Evolutionary conservation across 2,797 vertebrate species (phyloP).

Genomic region (Tragelaphus oryx): DNA sequence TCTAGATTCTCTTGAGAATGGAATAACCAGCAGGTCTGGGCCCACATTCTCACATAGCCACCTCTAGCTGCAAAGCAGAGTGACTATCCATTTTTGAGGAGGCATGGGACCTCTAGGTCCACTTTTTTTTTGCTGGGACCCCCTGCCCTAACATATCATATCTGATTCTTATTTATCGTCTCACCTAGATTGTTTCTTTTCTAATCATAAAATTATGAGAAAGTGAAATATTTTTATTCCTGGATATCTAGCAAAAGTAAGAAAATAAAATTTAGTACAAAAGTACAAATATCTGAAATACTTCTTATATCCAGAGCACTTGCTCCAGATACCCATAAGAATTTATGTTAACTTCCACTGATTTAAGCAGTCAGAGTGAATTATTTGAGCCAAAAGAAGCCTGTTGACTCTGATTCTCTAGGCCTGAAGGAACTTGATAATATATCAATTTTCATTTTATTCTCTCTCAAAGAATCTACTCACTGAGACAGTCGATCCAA

Average conservation of each 20-base stretch:
- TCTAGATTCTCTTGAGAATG: neutral
- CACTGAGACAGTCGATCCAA: neutral
- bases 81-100: neutral
- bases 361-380: neutral
- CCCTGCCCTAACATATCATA: neutral
- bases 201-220: neutral
- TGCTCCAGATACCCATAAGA: neutral
- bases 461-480: neutral
- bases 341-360: neutral
- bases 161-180: neutral
- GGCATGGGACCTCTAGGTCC: rapidly evolving
- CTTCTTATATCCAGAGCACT: neutral
- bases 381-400: slow-evolving; percentile 23
- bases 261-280: slow-evolving; percentile 14
- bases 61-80: too few species aligned
- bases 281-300: neutral
- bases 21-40: neutral
- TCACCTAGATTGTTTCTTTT: neutral
- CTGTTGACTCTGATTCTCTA: neutral
- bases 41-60: neutral
- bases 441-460: slow-evolving; percentile 10
- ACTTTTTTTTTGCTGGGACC: neutral
- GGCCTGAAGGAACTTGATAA: neutral
- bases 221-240: neutral
- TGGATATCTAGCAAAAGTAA: neutral